These are phyloP conservation scores for Ataeniobius toweri DNA, from an alignment of 2,797 vertebrate genomes.

Conservation along the genomic window DNA sequence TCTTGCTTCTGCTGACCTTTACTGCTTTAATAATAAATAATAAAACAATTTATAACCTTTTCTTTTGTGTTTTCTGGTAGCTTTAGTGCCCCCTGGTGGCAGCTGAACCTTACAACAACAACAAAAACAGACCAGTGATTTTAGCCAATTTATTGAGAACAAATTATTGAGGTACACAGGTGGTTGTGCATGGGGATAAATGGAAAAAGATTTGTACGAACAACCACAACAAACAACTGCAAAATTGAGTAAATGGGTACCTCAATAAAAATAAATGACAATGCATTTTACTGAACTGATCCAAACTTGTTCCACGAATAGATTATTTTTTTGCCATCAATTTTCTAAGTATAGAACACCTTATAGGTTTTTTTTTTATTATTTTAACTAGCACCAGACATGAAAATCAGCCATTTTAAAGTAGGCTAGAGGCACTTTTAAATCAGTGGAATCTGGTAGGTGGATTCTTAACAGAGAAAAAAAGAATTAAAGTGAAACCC, in stretches of 20 bases:
- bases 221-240: constrained; percentile 65
- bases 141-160: constrained; percentile 86
- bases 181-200: constrained; percentile 63
- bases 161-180: constrained; percentile 89
- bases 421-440: constrained; percentile 47
- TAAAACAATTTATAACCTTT: neutral
- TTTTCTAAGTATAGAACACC: constrained; percentile 50
- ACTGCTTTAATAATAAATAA: neutral
- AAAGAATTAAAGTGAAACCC: constrained; percentile 55
- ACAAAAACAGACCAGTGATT: constrained; percentile 57
- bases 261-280: constrained; percentile 57
- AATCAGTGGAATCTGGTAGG: constrained; percentile 46
- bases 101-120: neutral
- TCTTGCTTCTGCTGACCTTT: neutral
- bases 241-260: constrained; percentile 60
- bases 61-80: neutral
- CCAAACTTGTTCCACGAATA: constrained; percentile 37
- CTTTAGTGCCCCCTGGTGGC: neutral
- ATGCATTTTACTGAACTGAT: constrained; percentile 54
- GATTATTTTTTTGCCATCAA: constrained; percentile 34
- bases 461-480: constrained; percentile 22
- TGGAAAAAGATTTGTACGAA: constrained; percentile 43
- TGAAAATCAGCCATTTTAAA: constrained; percentile 53
- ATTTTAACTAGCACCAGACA: constrained; percentile 57
- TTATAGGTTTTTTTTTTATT: constrained; percentile 33